Conservation (phyloP, 1,140 invertebrate genomes). For the Mizuhopecten yessoensis region DNA sequence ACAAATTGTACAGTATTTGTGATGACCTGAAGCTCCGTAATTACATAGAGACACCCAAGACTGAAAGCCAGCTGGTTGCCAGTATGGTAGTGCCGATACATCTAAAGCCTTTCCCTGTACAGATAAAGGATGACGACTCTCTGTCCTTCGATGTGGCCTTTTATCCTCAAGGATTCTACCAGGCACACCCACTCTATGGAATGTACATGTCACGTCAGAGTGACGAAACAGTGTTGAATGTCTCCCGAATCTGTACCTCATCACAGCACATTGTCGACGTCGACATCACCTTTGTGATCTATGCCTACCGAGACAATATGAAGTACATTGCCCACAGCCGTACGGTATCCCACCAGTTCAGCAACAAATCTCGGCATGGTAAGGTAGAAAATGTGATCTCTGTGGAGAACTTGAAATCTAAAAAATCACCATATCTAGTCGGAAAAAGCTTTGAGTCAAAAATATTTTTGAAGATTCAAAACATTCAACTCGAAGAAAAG, state of each 20-base stretch:
- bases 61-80: conserved; percentile 74
- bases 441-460: conserved; percentile 73
- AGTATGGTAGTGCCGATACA: conserved; percentile 61
- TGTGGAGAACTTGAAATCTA: conserved; percentile 69
- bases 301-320: conserved; percentile 72
- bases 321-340: conserved; percentile 73
- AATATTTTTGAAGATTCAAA: conserved; percentile 77
- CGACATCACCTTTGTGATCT: conserved; percentile 74
- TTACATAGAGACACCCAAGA: conserved; percentile 72
- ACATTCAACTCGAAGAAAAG: conserved; percentile 61
- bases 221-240: conserved; percentile 72
- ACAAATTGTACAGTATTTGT: conserved; percentile 66
- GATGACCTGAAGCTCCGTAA: conserved; percentile 68
- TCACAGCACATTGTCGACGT: conserved; percentile 54
- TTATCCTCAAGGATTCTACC: conserved; percentile 77
- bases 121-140: conserved; percentile 34
- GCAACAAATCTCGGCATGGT: conserved; percentile 59
- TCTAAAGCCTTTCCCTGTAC: conserved; percentile 49
- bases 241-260: conserved; percentile 53
- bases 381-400: conserved; percentile 73
- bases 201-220: conserved; percentile 74
- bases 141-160: conserved; percentile 73
- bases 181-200: conserved; percentile 74
- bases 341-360: conserved; percentile 67
- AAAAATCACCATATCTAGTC: conserved; percentile 75